These are phyloP conservation scores for Drosophila basisetae DNA, from an alignment of 2,888 invertebrate species.

Conservation along the genomic window DNA sequence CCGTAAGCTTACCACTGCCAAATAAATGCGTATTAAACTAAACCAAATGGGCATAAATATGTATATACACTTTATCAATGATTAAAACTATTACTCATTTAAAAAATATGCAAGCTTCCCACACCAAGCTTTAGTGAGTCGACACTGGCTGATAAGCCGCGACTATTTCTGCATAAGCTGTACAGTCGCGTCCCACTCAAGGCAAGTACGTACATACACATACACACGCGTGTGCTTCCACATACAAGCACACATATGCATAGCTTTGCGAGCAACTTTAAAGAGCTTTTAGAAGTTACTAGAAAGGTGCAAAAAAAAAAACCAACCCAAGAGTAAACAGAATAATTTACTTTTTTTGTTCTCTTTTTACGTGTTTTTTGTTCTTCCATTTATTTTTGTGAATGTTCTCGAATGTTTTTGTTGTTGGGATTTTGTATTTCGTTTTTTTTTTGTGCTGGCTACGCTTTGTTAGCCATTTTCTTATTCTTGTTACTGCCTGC, in stretches of 20 bases:
- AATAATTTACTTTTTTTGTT: conserved; percentile 38
- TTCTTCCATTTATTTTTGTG: conserved; percentile 70
- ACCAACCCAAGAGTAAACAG: conserved; percentile 19
- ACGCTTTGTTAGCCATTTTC: conserved; percentile 32
- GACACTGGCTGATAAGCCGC: conserved; percentile 24
- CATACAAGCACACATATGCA: background rate
- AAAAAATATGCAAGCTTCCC: conserved; percentile 10
- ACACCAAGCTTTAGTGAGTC: conserved; percentile 5
- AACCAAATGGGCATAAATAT: background rate
- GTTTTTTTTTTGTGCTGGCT: conserved; percentile 27
- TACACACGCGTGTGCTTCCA: background rate
- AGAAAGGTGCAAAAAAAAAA: conserved; percentile 21
- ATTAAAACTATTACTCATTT: background rate
- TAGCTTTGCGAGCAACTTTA: conserved; percentile 1
- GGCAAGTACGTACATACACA: background rate
- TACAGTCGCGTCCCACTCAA: conserved; percentile 51
- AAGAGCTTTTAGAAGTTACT: conserved; percentile 37
- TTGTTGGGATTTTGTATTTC: conserved; percentile 33
- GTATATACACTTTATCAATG: background rate
- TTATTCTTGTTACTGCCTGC: conserved; percentile 22
- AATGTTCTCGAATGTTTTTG: conserved; percentile 70
- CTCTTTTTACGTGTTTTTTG: conserved; percentile 52
- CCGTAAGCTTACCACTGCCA: conserved; percentile 6
- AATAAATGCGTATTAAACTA: conserved; percentile 7
- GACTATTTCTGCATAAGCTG: conserved; percentile 22